phyloP scores from a whole-genome alignment of 2,888 invertebrate genomes.

The Morpho helenor region DNA sequence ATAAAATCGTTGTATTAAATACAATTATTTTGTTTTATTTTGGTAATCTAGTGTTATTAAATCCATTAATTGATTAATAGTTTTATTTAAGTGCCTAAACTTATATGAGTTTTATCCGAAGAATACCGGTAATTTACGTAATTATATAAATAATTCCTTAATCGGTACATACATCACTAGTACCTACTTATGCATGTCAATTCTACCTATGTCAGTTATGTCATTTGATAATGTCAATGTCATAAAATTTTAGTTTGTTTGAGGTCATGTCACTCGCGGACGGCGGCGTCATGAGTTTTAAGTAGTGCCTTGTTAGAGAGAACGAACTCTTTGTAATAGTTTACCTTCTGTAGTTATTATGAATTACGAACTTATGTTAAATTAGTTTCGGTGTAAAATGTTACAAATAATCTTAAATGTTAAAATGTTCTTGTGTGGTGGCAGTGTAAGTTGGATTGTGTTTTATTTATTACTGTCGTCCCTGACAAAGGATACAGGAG shows the following conservation, averaged over 20 bases:
- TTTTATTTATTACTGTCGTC: slow-evolving; percentile 58
- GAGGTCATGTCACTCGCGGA: slow-evolving; percentile 5
- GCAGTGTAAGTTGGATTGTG: slow-evolving; percentile 55
- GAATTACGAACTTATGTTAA: slow-evolving; percentile 5
- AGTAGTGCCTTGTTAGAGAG: slow-evolving; percentile 41
- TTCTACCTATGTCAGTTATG: background rate
- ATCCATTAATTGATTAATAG: too few relatives aligned
- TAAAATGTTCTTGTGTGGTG: slow-evolving; percentile 57
- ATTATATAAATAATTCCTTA: too few relatives aligned
- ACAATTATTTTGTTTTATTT: too few relatives aligned
- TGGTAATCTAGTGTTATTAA: too few relatives aligned
- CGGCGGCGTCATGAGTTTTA: slow-evolving; percentile 34
- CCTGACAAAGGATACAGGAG: slow-evolving; percentile 60
- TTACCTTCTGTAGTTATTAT: slow-evolving; percentile 17
- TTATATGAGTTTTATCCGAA: too few relatives aligned
- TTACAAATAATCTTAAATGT: slow-evolving; percentile 32
- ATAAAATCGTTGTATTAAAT: too few relatives aligned
- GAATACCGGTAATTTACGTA: too few relatives aligned
- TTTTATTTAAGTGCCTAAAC: too few relatives aligned
- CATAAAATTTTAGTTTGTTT: slow-evolving; percentile 10
- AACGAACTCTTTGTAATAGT: slow-evolving; percentile 20
- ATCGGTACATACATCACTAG: too few relatives aligned
- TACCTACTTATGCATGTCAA: too few relatives aligned
- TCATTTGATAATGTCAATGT: slow-evolving; percentile 5
- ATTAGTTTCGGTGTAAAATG: slow-evolving; percentile 23